Conservation (phyloP, 2,113 vertebrate genomes). For the Antennarius striatus region DNA sequence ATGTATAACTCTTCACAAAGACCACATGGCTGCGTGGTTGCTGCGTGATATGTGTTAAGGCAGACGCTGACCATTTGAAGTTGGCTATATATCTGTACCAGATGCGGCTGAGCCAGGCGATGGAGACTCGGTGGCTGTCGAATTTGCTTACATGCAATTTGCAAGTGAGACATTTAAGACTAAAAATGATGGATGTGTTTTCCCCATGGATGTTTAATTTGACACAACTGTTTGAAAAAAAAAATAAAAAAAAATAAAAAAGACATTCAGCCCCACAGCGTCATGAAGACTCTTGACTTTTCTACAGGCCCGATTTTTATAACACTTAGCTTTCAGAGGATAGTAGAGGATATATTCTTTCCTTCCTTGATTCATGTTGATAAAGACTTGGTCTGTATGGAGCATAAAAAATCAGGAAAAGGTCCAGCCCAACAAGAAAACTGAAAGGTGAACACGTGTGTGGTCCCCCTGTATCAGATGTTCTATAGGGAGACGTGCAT, state of each 20-base stretch:
- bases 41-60: conserved; percentile 25
- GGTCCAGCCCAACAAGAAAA: neutral
- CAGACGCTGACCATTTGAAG: conserved; percentile 56
- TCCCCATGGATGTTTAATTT: conserved; percentile 31
- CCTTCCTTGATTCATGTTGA: conserved; percentile 5
- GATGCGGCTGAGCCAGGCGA: conserved; percentile 39
- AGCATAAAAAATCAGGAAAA: too few relatives aligned
- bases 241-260: conserved; percentile 9
- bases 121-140: conserved; percentile 36
- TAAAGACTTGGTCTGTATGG: neutral
- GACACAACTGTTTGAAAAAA: conserved; percentile 31
- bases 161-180: conserved; percentile 32
- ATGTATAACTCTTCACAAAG: neutral
- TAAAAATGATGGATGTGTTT: conserved; percentile 66
- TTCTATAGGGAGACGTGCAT: conserved; percentile 46
- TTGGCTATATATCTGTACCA: conserved; percentile 51
- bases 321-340: too few relatives aligned
- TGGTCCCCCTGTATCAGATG: conserved; percentile 71
- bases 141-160: conserved; percentile 30
- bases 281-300: neutral
- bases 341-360: conserved; percentile 1
- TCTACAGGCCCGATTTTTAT: too few relatives aligned
- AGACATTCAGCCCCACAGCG: neutral
- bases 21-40: conserved; percentile 34
- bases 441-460: conserved; percentile 70